Evolutionary conservation across 2,113 vertebrate species (phyloP).

Genomic region (Melanerpes aurifrons): DNA sequence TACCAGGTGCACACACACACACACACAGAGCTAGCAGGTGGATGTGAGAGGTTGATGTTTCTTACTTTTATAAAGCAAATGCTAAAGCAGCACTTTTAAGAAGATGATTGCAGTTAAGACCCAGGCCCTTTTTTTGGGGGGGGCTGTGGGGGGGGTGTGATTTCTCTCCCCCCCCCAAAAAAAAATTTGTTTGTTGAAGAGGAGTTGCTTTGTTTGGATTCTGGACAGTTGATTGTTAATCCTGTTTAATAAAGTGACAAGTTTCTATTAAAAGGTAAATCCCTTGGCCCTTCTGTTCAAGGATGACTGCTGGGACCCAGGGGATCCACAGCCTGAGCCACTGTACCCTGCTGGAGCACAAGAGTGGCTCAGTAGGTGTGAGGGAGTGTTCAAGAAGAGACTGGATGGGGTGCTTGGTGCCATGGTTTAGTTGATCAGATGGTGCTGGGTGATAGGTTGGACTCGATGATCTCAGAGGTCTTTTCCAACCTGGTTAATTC

Average conservation of each 20-base stretch:
- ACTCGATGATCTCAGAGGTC: too few species aligned
- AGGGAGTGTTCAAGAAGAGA: too few species aligned
- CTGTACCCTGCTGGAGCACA: background rate
- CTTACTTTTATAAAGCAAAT: slow-evolving; percentile 55
- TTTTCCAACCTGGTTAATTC: too few species aligned
- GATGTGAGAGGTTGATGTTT: slow-evolving; percentile 29
- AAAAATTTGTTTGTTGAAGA: background rate
- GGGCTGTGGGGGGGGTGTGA: background rate
- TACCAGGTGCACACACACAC: background rate
- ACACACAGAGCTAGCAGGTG: background rate
- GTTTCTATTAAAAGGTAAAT: slow-evolving; percentile 36
- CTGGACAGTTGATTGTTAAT: slow-evolving; percentile 35
- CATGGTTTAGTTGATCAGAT: too few species aligned
- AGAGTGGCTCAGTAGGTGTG: background rate
- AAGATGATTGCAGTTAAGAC: background rate
- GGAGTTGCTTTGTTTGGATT: slow-evolving; percentile 49
- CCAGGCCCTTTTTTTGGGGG: background rate
- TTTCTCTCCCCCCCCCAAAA: background rate
- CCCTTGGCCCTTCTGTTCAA: background rate
- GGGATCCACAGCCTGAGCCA: background rate
- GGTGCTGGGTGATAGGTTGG: too few species aligned
- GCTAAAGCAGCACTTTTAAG: background rate
- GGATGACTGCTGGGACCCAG: background rate
- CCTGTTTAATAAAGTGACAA: slow-evolving; percentile 62
- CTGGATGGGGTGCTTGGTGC: too few species aligned